Evolutionary conservation across 2,113 vertebrate species (phyloP).

Genomic region (Cyphomyrus plagiostoma): DNA sequence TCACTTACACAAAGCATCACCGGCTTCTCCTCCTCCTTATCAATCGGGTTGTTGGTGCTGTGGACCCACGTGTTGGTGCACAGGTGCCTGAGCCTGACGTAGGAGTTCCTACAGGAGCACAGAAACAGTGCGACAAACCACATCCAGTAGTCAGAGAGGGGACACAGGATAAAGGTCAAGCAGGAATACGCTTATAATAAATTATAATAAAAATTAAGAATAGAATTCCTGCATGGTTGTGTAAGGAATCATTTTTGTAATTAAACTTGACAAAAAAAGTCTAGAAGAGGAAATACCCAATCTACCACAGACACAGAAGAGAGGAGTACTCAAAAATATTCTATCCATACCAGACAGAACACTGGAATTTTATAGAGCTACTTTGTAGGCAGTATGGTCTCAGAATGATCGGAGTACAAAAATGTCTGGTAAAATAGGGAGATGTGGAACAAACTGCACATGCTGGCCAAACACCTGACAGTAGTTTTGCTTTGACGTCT

Average conservation of each 20-base stretch:
- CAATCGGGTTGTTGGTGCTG: conserved; percentile 97
- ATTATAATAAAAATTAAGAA: background rate
- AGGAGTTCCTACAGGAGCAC: conserved; percentile 76
- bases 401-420: background rate
- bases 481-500: background rate
- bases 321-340: background rate
- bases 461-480: background rate
- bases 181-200: background rate
- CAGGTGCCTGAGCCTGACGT: conserved; percentile 91
- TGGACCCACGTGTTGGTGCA: conserved; percentile 99
- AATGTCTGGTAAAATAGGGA: background rate
- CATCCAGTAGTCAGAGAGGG: background rate
- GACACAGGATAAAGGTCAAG: background rate
- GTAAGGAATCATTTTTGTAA: background rate
- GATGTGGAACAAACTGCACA: background rate
- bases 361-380: background rate
- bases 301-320: background rate
- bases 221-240: background rate
- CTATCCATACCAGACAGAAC: background rate
- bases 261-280: background rate
- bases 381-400: background rate
- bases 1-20: conserved; percentile 88
- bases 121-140: background rate
- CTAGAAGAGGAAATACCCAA: background rate
- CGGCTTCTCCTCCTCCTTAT: conserved; percentile 95